Percentiles rank a stretch among this genome's conserved stretches.
phyloP scores from a whole-genome alignment of 2,113 vertebrate genomes.

The Notiomystis cincta region DNA sequence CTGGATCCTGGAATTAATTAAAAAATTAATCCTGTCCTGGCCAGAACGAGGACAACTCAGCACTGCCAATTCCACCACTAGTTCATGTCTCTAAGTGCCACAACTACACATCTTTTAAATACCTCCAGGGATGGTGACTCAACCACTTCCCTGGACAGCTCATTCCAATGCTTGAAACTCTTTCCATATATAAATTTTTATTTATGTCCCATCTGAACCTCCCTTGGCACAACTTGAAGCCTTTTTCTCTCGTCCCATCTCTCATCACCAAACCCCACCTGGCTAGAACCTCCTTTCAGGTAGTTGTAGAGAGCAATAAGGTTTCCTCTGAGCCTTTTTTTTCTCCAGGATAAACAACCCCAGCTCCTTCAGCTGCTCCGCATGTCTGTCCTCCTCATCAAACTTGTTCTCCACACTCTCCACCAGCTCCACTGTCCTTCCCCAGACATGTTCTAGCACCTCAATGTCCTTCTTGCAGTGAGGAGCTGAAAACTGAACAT shows the following conservation, averaged over 20 bases:
- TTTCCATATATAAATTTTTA: neutral
- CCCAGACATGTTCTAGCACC: rapidly evolving
- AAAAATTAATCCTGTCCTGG: neutral
- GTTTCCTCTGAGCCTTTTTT: neutral
- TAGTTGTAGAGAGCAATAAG: neutral
- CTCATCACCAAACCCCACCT: neutral
- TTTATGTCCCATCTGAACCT: neutral
- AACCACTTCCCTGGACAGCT: neutral
- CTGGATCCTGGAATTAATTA: neutral
- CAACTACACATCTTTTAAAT: neutral
- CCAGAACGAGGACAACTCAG: neutral
- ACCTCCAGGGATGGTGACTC: neutral
- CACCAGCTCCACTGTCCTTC: neutral
- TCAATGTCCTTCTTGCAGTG: neutral
- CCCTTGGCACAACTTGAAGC: neutral
- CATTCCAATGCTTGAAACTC: neutral
- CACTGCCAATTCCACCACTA: neutral
- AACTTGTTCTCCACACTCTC: neutral
- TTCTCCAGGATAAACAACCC: neutral
- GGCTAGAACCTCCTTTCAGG: neutral
- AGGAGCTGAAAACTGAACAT: neutral
- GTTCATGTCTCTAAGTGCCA: neutral
- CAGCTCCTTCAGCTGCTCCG: neutral
- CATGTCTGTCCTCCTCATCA: neutral
- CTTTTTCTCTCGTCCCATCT: neutral